Evolutionary conservation across 2,113 vertebrate species (phyloP).

Genomic region (Turnix velox): DNA sequence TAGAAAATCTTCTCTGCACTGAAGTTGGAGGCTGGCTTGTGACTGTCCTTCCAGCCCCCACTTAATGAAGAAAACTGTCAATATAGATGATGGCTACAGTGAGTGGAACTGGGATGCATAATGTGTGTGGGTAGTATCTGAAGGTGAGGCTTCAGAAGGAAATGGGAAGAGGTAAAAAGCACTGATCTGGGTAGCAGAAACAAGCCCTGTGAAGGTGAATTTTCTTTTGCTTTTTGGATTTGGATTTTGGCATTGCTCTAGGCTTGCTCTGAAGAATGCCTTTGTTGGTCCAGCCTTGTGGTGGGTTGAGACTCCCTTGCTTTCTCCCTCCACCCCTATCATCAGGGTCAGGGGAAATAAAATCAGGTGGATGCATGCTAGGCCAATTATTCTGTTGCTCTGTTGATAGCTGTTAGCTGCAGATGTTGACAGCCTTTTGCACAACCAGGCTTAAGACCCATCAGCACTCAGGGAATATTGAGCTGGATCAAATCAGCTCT

Average conservation of each 20-base stretch:
- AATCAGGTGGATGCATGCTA: not conserved
- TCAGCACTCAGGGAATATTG: not conserved
- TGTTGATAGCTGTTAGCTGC: not conserved
- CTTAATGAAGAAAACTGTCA: not conserved
- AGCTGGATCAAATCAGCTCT: not conserved
- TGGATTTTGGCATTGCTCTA: rapidly evolving
- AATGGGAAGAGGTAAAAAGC: not conserved
- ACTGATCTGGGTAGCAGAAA: not conserved
- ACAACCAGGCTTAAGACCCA: not conserved
- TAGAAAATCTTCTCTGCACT: not conserved
- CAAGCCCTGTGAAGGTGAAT: not conserved
- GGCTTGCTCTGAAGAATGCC: not conserved
- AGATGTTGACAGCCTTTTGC: not conserved
- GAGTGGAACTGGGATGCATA: not conserved
- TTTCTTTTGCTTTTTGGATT: not conserved
- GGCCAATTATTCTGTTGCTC: not conserved
- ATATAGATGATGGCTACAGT: not conserved
- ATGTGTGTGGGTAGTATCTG: not conserved
- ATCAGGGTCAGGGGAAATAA: not conserved
- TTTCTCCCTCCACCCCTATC: not conserved
- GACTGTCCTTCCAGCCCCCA: not conserved
- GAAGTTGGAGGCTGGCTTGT: not conserved
- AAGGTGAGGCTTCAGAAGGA: not conserved
- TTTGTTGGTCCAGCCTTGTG: not conserved
- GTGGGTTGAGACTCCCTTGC: not conserved